phyloP scores from a whole-genome alignment of 2,797 vertebrate species.

The Thripadectes ignobilis region DNA sequence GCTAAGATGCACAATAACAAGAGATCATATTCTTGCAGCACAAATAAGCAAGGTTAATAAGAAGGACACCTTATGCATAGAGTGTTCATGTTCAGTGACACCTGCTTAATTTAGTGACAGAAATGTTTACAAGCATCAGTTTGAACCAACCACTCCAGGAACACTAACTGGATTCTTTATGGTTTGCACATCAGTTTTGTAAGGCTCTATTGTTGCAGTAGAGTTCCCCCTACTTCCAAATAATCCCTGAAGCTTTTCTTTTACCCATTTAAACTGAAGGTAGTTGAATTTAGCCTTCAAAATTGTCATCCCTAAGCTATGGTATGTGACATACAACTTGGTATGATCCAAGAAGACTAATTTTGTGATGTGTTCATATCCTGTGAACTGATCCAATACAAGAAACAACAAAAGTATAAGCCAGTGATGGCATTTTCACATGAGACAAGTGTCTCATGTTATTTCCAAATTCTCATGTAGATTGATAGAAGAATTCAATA shows the following conservation, averaged over 20 bases:
- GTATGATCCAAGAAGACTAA: not conserved
- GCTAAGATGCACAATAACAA: not conserved
- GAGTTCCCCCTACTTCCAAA: not conserved
- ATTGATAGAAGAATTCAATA: not conserved
- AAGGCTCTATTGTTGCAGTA: not conserved
- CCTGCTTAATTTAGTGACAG: slow-evolving; percentile 46
- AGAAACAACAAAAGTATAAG: not conserved
- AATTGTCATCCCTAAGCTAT: not conserved
- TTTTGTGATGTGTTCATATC: not conserved
- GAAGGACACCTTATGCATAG: not conserved
- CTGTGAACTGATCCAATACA: not conserved
- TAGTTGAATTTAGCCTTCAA: not conserved
- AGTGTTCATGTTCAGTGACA: not conserved
- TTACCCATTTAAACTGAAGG: not conserved
- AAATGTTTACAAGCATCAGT: slow-evolving; percentile 44
- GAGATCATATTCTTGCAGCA: not conserved
- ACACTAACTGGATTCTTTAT: slow-evolving; percentile 10
- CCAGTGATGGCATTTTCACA: not conserved
- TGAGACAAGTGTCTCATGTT: not conserved
- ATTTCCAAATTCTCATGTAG: not conserved
- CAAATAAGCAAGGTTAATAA: slow-evolving; percentile 34
- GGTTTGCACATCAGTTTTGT: not conserved
- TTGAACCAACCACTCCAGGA: not conserved
- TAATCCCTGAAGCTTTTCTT: not conserved
- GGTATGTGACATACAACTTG: not conserved